A percentile compares a stretch with the other conserved stretches of the same genome.
Evolutionary conservation across 2,888 invertebrate species (phyloP).

Genomic region (Himalopsyche tibetana): DNA sequence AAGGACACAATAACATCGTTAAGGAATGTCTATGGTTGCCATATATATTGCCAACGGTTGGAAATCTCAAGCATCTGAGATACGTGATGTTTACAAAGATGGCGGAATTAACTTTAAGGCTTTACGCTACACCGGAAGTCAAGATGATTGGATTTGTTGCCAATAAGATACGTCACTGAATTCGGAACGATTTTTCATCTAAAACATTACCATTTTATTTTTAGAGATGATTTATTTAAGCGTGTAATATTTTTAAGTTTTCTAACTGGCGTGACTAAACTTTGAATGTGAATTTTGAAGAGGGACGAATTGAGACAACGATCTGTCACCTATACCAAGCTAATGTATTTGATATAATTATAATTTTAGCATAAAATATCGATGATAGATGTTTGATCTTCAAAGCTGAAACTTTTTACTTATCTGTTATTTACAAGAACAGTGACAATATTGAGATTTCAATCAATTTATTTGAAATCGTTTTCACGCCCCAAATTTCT

Average conservation of each 20-base stretch:
- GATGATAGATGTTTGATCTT: not conserved
- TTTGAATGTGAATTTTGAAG: no score
- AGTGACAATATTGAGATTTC: not conserved
- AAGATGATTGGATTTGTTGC: constrained; percentile 13
- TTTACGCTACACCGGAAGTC: not conserved
- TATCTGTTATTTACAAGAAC: no score
- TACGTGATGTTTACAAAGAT: constrained; percentile 15
- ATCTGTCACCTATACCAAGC: not conserved
- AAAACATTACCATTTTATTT: not conserved
- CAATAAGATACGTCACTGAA: not conserved
- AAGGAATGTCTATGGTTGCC: not conserved
- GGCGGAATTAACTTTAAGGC: constrained; percentile 3
- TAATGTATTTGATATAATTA: not conserved
- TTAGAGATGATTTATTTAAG: not conserved
- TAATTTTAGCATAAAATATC: not conserved
- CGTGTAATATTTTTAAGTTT: no score
- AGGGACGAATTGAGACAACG: no score
- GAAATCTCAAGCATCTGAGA: not conserved
- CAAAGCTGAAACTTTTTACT: no score
- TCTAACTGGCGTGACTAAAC: no score
- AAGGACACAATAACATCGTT: not conserved
- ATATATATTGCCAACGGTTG: not conserved
- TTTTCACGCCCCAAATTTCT: not conserved
- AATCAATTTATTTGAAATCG: not conserved
- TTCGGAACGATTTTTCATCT: no score